Evolutionary conservation across 2,113 vertebrate genomes (phyloP), one percentile per base, ranked within the genome.

Genomic region (Tychaedon coryphoeus): DNA sequence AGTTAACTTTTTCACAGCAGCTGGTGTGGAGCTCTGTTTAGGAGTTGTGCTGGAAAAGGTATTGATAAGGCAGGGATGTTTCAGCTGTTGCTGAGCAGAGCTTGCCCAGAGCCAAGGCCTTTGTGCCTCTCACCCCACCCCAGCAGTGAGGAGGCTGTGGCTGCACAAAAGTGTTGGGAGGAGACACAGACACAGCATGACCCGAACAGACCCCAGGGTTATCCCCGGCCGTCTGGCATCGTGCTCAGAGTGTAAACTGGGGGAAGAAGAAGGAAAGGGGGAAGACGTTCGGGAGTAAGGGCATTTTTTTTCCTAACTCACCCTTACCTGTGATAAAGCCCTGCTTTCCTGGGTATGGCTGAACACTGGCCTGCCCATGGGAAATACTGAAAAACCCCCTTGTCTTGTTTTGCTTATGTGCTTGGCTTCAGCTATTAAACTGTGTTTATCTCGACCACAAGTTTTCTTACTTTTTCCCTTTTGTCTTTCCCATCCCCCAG

Each of bases 241-340:
- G 28, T 29, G 6, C 13, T 74, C 19, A 61, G 28, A 31, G 43
- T 14, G 16, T 47, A 28, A 86, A 78, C 18, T 14, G 6, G 5
- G 33, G 14, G 4, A 42, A 66, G 14, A 40, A 64, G 34, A 61
- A 73, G n/a, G 2, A 67, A 26, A 15, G n/a, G 15, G 12, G 3
- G 8, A 26, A 14, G 10, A 19, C 0, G 0, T 62, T 58, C 7
- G 5, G 19, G n/a, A 53, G 31, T 26, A 3, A n/a, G 0, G 0
- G 5, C 2, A 1, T n/a, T 58, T 65, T n/a, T 81, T 48, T 58
- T 48, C 14, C 6, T 19, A 56, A 33, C 26, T 26, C 57, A 10
- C 8, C 0, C 1, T 53, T 31, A 71, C 0, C 2, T 6, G 3
- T 53, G n/a, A 64, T 16, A 19, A 48, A 34, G 18, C 20, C 10